Base-by-base conservation (phyloP, 2,888 invertebrate genomes). In the Conistra vaccinii region DNA sequence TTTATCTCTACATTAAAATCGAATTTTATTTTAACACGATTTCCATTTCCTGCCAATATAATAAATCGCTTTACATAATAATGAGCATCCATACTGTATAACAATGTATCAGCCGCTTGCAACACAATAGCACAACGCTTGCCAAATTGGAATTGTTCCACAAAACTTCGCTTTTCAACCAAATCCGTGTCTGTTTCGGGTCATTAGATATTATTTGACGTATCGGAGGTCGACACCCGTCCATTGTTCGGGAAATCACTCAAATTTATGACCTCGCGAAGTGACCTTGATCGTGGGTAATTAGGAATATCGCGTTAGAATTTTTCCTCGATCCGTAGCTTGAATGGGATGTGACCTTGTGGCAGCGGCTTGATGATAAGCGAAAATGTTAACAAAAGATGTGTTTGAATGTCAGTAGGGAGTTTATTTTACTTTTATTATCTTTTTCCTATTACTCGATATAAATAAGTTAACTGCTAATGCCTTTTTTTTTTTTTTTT, bases 111-210 rank as follows among this genome's bases (percentile, higher is more conserved):
- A 35, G 42, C 55, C 20, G 32, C 57, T 67, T 63, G 26, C 39
- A 57, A 58, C 69, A 63, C 69, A 72, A 67, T 55, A 57, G 39
- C 63, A 26, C 23, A 73, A 29, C 57, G 66, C 35, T 65, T 74
- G 84, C 85, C 85, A 82, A 84, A 73, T 82, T 84, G 85, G 85
- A 84, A 80, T 62, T 68, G 83, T 80, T 85, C 84, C 84, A 84
- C 73, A 53, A 82, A 82, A 69, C 74, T 73, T 61, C 72, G 69
- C 69, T 81, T 79, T 82, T 79, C 69, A 76, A 79, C 76, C 68
- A 78, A 78, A 81, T 78, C 68, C 75, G 42, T 76, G 81, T 81
- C 77, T 82, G 68, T 69, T 55, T 85, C 68, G 73, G 73, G 71
- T 84, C 82, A 79, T 85, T 85, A 82, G 73, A 71, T 69, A 81